Evolutionary conservation across 2,113 vertebrate species (phyloP).

Genomic region (Pelvicachromis taeniatus): DNA sequence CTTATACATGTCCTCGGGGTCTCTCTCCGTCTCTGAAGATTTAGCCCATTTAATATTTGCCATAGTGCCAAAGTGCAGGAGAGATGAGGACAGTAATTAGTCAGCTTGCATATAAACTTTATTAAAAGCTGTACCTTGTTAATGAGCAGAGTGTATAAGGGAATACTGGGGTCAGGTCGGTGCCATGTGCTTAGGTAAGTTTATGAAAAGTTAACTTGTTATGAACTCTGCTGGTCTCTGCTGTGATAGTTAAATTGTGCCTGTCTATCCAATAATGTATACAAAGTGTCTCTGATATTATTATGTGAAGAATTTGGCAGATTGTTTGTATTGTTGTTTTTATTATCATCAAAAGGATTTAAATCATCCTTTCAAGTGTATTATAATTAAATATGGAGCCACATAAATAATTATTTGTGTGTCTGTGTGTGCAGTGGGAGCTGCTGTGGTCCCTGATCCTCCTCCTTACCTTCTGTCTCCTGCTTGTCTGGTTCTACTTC

Average conservation of each 20-base stretch:
- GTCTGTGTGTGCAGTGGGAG: constrained; percentile 81
- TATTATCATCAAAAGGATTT: neutral
- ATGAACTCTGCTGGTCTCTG: neutral
- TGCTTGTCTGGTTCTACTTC: constrained; percentile 95
- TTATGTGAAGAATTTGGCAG: neutral
- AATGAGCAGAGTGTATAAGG: constrained; percentile 49
- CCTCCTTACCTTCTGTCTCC: constrained; percentile 84
- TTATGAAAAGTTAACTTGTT: neutral
- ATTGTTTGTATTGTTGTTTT: neutral
- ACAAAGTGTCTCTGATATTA: neutral
- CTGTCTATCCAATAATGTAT: neutral
- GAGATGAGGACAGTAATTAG: constrained; percentile 10
- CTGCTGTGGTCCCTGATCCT: constrained; percentile 93
- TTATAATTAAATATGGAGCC: neutral
- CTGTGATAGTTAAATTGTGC: neutral
- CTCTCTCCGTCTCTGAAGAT: neutral
- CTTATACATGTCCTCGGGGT: neutral
- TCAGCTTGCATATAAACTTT: constrained; percentile 4
- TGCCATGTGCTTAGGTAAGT: neutral
- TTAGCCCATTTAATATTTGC: constrained; percentile 1
- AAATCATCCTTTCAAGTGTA: neutral
- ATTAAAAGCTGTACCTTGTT: constrained; percentile 34
- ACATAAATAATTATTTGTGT: neutral
- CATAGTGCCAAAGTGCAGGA: neutral
- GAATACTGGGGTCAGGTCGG: constrained; percentile 22